Evolutionary conservation across 2,113 vertebrate species (phyloP).

Genomic region (Oryzias woworae): DNA sequence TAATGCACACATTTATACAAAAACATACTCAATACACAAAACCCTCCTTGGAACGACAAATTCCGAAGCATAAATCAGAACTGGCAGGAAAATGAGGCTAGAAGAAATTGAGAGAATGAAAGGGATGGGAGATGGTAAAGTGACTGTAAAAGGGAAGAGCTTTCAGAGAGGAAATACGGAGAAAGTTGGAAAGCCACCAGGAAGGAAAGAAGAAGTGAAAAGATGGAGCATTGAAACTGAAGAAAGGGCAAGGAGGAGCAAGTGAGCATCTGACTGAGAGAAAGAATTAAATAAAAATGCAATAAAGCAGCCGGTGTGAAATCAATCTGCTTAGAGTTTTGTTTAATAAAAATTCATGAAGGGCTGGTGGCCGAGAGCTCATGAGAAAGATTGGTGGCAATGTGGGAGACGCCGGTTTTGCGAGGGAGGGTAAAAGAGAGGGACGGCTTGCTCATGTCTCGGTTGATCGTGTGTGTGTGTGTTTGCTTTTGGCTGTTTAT

Average conservation of each 20-base stretch:
- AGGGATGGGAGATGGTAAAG: slow-evolving; percentile 34
- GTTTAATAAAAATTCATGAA: slow-evolving; percentile 99
- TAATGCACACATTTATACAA: slow-evolving; percentile 13
- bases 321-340: slow-evolving; percentile 99
- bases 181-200: slow-evolving; percentile 41
- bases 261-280: slow-evolving; percentile 64
- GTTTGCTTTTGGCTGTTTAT: slow-evolving; percentile 66
- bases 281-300: slow-evolving; percentile 98
- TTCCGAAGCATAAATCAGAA: slow-evolving; percentile 67
- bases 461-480: slow-evolving; percentile 39
- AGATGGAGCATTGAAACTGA: slow-evolving; percentile 51
- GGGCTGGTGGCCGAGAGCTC: slow-evolving; percentile 87
- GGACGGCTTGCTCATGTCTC: slow-evolving; percentile 46
- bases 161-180: slow-evolving; percentile 47
- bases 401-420: slow-evolving; percentile 53
- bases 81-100: slow-evolving; percentile 67
- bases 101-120: slow-evolving; percentile 60
- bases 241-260: slow-evolving; percentile 58
- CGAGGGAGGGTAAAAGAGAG: slow-evolving; percentile 14
- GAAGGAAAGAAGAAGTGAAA: slow-evolving; percentile 48
- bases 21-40: slow-evolving; percentile 26
- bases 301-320: slow-evolving; percentile 94
- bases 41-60: slow-evolving; percentile 65
- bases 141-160: slow-evolving; percentile 33
- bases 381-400: slow-evolving; percentile 86